These are phyloP conservation scores for Dichetophora obliterata DNA, from an alignment of 2,888 invertebrate species.

Conservation along the genomic window DNA sequence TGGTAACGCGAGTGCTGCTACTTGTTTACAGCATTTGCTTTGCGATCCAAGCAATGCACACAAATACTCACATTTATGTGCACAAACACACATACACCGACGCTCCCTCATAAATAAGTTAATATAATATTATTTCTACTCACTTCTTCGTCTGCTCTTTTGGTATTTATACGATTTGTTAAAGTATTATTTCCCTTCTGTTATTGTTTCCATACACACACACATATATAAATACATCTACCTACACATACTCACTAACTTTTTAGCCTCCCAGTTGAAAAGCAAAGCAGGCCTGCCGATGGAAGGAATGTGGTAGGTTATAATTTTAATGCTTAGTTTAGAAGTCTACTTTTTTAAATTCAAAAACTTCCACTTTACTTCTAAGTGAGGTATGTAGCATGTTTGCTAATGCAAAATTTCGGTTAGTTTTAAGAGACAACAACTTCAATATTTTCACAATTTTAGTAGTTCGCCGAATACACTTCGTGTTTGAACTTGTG, in stretches of 20 bases:
- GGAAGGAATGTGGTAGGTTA: no score
- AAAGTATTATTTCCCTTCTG: conserved; percentile 54
- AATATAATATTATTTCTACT: conserved; percentile 62
- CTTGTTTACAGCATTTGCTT: background rate
- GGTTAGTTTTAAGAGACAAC: no score
- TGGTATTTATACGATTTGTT: conserved; percentile 58
- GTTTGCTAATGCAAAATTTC: no score
- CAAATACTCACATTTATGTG: background rate
- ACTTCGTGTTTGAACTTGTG: no score
- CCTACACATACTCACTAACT: conserved; percentile 20
- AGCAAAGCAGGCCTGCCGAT: no score
- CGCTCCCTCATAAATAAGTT: conserved; percentile 47
- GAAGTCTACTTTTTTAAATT: no score
- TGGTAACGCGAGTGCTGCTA: background rate
- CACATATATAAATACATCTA: conserved; percentile 41
- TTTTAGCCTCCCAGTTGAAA: no score
- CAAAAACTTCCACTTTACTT: no score
- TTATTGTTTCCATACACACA: conserved; percentile 25
- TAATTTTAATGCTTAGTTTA: no score
- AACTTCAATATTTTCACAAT: no score
- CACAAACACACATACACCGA: background rate
- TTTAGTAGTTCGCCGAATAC: no score
- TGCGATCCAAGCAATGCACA: background rate
- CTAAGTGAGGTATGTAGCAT: no score
- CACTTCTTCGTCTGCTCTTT: conserved; percentile 55